Percentiles rank a stretch among this genome's conserved stretches.
phyloP scores from a whole-genome alignment of 2,888 invertebrate genomes.

The Caenorhabditis imperialis region DNA sequence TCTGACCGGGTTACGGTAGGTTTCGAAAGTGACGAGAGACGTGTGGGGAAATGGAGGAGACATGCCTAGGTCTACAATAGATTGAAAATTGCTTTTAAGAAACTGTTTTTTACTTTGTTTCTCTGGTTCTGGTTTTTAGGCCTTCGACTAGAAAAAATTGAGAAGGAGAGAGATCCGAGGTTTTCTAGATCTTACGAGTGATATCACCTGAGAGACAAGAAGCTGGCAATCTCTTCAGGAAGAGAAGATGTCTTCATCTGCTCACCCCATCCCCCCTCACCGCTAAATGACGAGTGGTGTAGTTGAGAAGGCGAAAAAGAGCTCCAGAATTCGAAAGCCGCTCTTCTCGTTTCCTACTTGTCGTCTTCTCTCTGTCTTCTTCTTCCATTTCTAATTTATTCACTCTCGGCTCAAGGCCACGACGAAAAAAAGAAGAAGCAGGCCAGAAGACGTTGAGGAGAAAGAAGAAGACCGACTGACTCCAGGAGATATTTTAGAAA shows the following conservation, averaged over 20 bases:
- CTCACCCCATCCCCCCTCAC: neutral
- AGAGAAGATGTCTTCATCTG: slow-evolving; percentile 16
- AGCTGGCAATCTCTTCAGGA: no score
- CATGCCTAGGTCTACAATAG: no score
- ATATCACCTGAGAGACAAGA: slow-evolving; percentile 12
- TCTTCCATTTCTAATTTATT: slow-evolving; percentile 48
- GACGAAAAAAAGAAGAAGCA: no score
- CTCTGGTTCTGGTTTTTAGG: no score
- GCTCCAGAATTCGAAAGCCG: slow-evolving; percentile 44
- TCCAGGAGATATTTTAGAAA: slow-evolving; percentile 22
- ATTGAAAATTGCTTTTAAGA: no score
- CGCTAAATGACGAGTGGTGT: slow-evolving; percentile 43
- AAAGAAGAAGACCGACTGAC: slow-evolving; percentile 2
- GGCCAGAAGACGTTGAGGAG: neutral
- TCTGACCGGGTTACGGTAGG: no score
- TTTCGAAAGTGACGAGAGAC: no score
- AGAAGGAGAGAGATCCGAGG: no score
- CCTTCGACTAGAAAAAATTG: no score
- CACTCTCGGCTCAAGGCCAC: slow-evolving; percentile 32
- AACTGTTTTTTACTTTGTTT: no score
- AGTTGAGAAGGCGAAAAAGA: slow-evolving; percentile 51
- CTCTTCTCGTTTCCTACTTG: slow-evolving; percentile 22
- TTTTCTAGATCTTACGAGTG: no score
- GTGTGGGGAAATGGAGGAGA: no score
- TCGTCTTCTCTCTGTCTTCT: slow-evolving; percentile 9